phyloP scores from a whole-genome alignment of 2,113 vertebrate species.

The Calypte anna region DNA sequence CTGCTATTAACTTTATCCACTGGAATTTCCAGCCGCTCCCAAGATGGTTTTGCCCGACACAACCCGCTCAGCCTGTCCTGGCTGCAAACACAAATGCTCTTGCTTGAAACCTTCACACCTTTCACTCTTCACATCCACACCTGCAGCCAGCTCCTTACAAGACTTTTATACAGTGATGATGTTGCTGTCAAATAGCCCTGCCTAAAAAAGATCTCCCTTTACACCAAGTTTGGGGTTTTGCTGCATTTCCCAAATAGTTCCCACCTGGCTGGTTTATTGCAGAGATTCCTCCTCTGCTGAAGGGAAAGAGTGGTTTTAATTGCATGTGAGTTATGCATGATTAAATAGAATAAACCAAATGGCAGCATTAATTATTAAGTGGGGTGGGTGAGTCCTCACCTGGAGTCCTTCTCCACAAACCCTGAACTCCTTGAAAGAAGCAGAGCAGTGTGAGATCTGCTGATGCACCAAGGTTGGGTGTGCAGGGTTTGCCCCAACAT shows the following conservation, averaged over 20 bases:
- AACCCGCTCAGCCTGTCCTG: constrained; percentile 36
- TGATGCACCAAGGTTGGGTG: neutral
- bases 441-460: neutral
- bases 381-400: neutral
- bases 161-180: fast-evolving
- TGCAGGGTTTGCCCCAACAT: neutral
- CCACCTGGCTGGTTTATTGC: neutral
- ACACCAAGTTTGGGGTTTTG: neutral
- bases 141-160: neutral
- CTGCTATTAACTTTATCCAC: constrained; percentile 41
- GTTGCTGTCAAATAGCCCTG: neutral
- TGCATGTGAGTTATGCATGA: neutral
- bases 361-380: neutral
- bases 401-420: neutral
- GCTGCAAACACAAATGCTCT: neutral
- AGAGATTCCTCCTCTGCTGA: constrained; percentile 15
- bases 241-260: neutral
- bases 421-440: neutral
- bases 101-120: constrained; percentile 30
- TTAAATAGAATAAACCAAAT: neutral
- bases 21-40: constrained; percentile 67
- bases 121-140: constrained; percentile 27
- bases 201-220: neutral
- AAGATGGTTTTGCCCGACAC: neutral
- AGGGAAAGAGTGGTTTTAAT: constrained; percentile 13